Conservation (phyloP, 2,888 invertebrate genomes). For the Thera britannica region DNA sequence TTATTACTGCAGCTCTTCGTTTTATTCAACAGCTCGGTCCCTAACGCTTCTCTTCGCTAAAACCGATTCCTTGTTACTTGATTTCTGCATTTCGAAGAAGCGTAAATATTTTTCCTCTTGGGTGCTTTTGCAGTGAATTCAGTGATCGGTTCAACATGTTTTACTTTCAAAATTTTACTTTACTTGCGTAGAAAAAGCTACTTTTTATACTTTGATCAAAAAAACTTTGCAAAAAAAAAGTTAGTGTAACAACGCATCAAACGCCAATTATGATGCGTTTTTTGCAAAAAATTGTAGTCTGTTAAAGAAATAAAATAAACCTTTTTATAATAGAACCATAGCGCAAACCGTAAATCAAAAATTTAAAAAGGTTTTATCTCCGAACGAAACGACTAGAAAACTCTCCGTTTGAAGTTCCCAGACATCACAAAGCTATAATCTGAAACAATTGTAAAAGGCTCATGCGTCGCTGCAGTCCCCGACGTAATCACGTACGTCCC, state of each 20-base stretch:
- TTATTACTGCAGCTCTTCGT: slow-evolving; percentile 70
- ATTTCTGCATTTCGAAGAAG: slow-evolving; percentile 84
- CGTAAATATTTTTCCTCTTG: slow-evolving; percentile 82
- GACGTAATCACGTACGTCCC: slow-evolving; percentile 75
- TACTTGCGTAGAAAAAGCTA: background rate
- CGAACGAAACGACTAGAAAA: slow-evolving; percentile 3
- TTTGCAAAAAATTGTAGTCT: no score
- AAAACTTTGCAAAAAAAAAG: no score
- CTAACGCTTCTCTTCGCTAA: slow-evolving; percentile 77
- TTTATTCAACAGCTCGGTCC: slow-evolving; percentile 76
- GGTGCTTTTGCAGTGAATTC: slow-evolving; percentile 77
- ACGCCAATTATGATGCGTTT: no score
- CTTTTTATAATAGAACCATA: no score
- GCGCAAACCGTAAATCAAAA: slow-evolving; percentile 23
- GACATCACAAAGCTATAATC: slow-evolving; percentile 23
- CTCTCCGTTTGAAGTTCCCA: slow-evolving; percentile 5
- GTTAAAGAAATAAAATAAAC: no score
- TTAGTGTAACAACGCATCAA: no score
- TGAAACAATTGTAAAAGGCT: slow-evolving; percentile 38
- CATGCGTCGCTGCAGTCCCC: slow-evolving; percentile 69
- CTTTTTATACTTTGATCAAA: no score
- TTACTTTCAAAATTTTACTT: slow-evolving; percentile 52
- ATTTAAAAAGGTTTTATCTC: background rate
- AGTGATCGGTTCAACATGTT: slow-evolving; percentile 66
- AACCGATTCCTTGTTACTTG: slow-evolving; percentile 84